Base-by-base conservation (phyloP, 2,888 invertebrate species). In the Pterostichus madidus region DNA sequence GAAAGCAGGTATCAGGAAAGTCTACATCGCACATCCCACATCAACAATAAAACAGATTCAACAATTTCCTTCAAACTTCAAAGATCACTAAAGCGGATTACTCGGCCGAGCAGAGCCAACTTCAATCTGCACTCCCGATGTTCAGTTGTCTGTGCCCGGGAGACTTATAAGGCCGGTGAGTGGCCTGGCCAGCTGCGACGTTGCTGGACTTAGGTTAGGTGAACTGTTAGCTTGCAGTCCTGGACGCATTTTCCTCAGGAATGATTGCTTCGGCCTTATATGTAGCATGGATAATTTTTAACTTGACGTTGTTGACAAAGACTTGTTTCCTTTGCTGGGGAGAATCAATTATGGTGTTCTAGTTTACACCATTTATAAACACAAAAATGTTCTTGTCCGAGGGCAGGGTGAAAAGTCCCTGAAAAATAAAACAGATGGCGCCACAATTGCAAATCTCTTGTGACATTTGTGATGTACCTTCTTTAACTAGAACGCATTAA, bases 231-330 rank as follows among this genome's bases (percentile, higher is more conserved):
- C 24, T 24, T 24, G 3, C 24, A 24, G 24, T 24, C 24, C 24
- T 24, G 24, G 24, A 24, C 24, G 24, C 24, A 24, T 24, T 24
- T 24, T 2, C 24, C 24, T 24, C 24, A 68, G 64, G 39, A 68
- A 68, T 35, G 64, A 68, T 68, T 68, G 64, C 64, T 17, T 56
- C 17, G n/a, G 64, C 64, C 64, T 68, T 68, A 68, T 68, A 68
- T 35, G 64, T 68, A 68, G 13, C 64, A 68, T 68, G 64, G n/a
- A 68, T 68, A 35, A 68, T 68, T 68, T 68, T 68, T 68, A 68
- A 68, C 64, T 68, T 68, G 35, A 39, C 64, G 64, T 68, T 68
- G 64, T 68, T 68, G 64, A 68, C 64, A 68, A 68, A 68, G 64
- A 68, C 24, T 13, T 15, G 39, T 39, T 68, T 32, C 64, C 64